Percentiles rank a stretch among this genome's conserved stretches.
These are phyloP conservation scores for Sinocyclocheilus maitianheensis DNA, from an alignment of 2,113 vertebrate species.

Conservation along the genomic window DNA sequence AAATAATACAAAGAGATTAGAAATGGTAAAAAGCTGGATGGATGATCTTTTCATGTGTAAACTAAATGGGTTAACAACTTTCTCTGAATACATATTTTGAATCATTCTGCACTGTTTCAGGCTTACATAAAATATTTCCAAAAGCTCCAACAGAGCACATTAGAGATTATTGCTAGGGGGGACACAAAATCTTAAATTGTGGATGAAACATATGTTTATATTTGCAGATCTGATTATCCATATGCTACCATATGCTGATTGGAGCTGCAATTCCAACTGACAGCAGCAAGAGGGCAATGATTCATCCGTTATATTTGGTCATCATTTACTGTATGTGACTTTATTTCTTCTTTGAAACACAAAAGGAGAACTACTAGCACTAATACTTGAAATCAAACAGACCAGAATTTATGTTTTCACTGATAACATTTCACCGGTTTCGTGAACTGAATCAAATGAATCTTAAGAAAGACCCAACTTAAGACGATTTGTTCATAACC, in stretches of 20 bases:
- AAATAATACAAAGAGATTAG: background rate
- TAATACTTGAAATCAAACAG: background rate
- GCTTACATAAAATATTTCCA: background rate
- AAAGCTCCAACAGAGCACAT: background rate
- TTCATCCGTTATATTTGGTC: background rate
- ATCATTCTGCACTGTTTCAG: background rate
- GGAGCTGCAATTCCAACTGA: background rate
- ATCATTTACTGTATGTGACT: background rate
- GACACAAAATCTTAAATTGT: background rate
- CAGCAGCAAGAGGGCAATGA: slow-evolving; percentile 52
- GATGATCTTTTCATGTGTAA: background rate
- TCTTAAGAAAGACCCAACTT: background rate
- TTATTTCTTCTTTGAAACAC: background rate
- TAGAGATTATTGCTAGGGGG: background rate
- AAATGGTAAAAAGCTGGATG: background rate
- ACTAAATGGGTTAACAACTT: background rate
- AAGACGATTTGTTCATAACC: background rate
- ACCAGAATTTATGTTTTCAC: background rate
- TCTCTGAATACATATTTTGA: background rate
- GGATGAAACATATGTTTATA: background rate
- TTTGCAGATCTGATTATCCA: background rate
- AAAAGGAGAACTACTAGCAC: background rate
- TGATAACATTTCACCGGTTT: background rate
- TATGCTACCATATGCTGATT: background rate
- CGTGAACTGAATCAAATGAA: background rate